Evolutionary conservation across 2,113 vertebrate species (phyloP), one percentile per base, ranked within the genome.

Genomic region (Sterrhoptilus dennistouni): DNA sequence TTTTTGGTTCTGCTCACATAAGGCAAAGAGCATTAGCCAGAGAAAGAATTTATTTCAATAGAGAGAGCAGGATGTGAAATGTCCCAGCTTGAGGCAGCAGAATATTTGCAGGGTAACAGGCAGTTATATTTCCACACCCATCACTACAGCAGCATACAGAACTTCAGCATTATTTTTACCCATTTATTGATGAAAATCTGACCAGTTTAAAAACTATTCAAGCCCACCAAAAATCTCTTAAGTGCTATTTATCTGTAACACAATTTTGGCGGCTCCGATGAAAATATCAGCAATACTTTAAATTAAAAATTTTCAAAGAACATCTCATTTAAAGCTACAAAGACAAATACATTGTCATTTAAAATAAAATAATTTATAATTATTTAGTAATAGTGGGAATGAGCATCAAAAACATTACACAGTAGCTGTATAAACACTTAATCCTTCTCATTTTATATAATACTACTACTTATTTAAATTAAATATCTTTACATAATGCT

Each of bases 221-320:
- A 40, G 10, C 63, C 80, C 88, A 89, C 6, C 3, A 59, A 44
- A 52, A 22, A 38, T 20, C 14, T 33, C 47, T 29, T 11, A 50
- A 57, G 5, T 6, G 15, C 16, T 22, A 8, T 59, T 33, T 40
- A 40, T 8, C 20, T 45, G 5, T 47, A 31, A 35, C n/a, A 20
- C 25, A 9, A 28, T 33, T 71, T 88, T 70, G 5, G 23, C 44
- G n/a, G 31, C 7, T 59, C 38, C 33, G 18, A 61, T 52, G 22
- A 91, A 97, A 95, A 69, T 59, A 91, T 27, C 5, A 38, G 35
- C 52, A 91, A 70, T 84, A 53, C 40, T 91, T 95, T 79, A 92
- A 79, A 49, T 61, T 49, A 80, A 52, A 42, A 0, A 42, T 93
- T 64, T 42, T 87, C 50, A 61, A 83, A 70, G 52, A 44, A 57